Conservation (phyloP, 2,888 invertebrate genomes). For the Eristalinus sepulchralis region DNA sequence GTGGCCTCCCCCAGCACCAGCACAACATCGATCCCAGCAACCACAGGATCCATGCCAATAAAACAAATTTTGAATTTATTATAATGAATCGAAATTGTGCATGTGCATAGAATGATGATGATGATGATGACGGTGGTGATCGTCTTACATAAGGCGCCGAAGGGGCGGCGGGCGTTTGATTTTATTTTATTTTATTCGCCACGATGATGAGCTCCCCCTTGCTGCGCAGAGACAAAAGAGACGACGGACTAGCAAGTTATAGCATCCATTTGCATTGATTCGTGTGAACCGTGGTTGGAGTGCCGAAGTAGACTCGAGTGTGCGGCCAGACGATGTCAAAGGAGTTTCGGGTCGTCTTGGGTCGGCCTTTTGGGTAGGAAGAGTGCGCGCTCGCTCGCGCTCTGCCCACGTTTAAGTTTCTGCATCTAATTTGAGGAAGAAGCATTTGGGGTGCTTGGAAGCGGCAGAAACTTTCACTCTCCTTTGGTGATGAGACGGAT, state of each 20-base stretch:
- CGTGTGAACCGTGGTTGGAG: slow-evolving; percentile 61
- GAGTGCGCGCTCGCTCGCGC: slow-evolving; percentile 41
- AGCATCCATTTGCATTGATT: slow-evolving; percentile 64
- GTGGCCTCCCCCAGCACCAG: slow-evolving; percentile 21
- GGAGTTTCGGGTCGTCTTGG: slow-evolving; percentile 67
- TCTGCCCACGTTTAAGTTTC: slow-evolving; percentile 64
- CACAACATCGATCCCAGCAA: neutral
- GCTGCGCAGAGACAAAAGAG: neutral
- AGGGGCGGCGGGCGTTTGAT: neutral
- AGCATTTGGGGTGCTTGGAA: slow-evolving; percentile 12
- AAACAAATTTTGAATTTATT: slow-evolving; percentile 71
- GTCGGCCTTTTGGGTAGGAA: slow-evolving; percentile 41
- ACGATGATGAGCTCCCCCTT: slow-evolving; percentile 43
- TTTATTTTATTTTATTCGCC: slow-evolving; percentile 3
- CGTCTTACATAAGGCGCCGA: neutral
- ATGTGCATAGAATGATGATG: slow-evolving; percentile 57
- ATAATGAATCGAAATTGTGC: slow-evolving; percentile 66
- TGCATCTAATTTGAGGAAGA: slow-evolving; percentile 65
- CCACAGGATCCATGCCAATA: slow-evolving; percentile 46
- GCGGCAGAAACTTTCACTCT: slow-evolving; percentile 60
- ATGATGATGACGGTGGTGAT: slow-evolving; percentile 53
- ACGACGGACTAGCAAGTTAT: slow-evolving; percentile 46
- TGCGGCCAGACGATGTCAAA: slow-evolving; percentile 65
- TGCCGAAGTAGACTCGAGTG: slow-evolving; percentile 27
- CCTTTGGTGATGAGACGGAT: slow-evolving; percentile 13